A percentile compares a stretch with the other conserved stretches of the same genome.
These are phyloP conservation scores for Fabriciana adippe DNA, from an alignment of 2,888 invertebrate species.

Conservation along the genomic window DNA sequence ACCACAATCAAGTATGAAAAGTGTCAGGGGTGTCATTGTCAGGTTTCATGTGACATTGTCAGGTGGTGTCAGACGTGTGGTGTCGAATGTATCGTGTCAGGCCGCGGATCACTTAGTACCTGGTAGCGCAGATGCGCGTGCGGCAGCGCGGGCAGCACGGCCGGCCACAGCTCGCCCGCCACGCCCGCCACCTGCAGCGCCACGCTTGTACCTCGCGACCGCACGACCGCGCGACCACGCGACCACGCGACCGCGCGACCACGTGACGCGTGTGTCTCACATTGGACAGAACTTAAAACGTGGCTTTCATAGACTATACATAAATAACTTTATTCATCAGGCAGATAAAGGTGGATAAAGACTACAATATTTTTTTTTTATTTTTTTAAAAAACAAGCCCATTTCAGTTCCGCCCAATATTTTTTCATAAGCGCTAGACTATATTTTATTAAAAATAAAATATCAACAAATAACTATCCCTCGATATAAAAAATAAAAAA, in stretches of 20 bases:
- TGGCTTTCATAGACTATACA: neutral
- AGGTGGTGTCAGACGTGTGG: neutral
- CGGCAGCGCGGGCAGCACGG: conserved; percentile 65
- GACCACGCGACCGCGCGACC: conserved; percentile 19
- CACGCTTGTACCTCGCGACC: conserved; percentile 39
- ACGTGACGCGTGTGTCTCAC: conserved; percentile 4
- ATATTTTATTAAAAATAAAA: neutral
- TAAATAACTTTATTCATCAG: too few species aligned
- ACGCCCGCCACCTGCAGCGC: conserved; percentile 51
- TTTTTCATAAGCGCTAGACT: neutral
- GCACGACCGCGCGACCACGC: conserved; percentile 28
- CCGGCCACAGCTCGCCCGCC: conserved; percentile 66
- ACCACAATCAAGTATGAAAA: neutral
- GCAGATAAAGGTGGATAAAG: too few species aligned
- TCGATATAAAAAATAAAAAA: neutral
- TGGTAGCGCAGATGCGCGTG: conserved; percentile 62
- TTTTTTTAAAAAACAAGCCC: neutral
- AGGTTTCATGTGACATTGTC: neutral
- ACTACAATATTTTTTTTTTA: neutral
- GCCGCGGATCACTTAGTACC: conserved; percentile 50
- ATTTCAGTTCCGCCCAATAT: conserved; percentile 16
- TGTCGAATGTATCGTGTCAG: neutral
- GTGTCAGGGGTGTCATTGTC: conserved; percentile 2
- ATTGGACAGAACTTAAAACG: neutral
- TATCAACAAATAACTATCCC: too few species aligned